phyloP scores from a whole-genome alignment of 1,140 invertebrate species.

The Pinna nobilis region DNA sequence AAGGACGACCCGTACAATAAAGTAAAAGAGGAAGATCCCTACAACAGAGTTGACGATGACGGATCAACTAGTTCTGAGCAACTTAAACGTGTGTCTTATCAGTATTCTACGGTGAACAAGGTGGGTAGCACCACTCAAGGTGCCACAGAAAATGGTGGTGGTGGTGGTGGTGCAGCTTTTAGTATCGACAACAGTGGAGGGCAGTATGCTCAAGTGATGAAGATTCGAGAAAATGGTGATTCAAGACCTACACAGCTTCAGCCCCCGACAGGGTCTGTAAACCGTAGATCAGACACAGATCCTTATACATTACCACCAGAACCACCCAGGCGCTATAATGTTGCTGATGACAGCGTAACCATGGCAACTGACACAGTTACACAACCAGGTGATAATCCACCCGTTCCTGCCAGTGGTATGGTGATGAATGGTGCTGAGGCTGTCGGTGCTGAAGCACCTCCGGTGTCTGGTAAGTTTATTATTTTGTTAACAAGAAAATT shows the following conservation, averaged over 20 bases:
- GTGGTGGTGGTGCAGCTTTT: background rate
- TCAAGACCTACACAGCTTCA: background rate
- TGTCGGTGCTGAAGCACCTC: background rate
- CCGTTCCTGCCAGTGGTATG: too few species aligned
- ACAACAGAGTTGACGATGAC: constrained; percentile 36
- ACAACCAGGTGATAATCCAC: too few species aligned
- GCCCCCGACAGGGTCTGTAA: background rate
- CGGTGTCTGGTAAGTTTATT: too few species aligned
- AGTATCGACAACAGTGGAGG: background rate
- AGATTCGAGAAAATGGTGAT: constrained; percentile 7
- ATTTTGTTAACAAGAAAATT: too few species aligned
- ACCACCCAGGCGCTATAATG: constrained; percentile 39
- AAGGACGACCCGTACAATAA: constrained; percentile 48
- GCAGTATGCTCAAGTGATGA: constrained; percentile 42
- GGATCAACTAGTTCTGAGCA: background rate
- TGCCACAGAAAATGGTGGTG: background rate
- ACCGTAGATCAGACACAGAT: constrained; percentile 12
- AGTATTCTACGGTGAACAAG: constrained; percentile 13
- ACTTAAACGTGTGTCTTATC: background rate
- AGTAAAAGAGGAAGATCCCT: constrained; percentile 43
- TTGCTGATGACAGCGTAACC: too few species aligned
- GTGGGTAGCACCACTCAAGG: background rate
- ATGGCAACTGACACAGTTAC: too few species aligned
- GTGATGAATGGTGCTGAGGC: background rate
- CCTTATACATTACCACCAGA: constrained; percentile 33